Evolutionary conservation across 2,888 invertebrate species (phyloP).

Genomic region (Dasypogon diadema): DNA sequence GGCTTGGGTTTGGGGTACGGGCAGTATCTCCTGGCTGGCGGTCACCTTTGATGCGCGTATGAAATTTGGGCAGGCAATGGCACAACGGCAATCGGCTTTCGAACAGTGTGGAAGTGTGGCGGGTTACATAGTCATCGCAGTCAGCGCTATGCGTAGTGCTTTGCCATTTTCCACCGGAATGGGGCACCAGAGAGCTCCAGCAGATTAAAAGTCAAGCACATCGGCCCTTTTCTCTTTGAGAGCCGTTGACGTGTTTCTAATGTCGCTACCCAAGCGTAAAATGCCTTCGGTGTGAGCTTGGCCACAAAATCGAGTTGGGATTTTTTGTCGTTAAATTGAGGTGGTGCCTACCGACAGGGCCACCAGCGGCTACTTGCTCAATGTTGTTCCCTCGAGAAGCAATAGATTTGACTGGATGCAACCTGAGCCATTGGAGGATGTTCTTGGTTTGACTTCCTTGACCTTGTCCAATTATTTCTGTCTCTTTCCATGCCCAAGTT

Average conservation of each 20-base stretch:
- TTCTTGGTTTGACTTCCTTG: neutral
- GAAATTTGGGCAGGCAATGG: neutral
- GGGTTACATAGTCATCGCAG: neutral
- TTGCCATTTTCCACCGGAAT: neutral
- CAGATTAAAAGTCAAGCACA: conserved; percentile 19
- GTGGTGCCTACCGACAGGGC: too few relatives aligned
- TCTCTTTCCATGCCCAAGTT: neutral
- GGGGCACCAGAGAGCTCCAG: neutral
- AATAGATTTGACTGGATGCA: too few relatives aligned
- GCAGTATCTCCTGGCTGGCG: neutral
- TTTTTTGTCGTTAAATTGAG: neutral
- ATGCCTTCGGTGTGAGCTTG: conserved; percentile 36
- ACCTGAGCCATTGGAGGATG: neutral
- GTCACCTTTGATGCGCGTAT: conserved; percentile 11
- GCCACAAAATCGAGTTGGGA: neutral
- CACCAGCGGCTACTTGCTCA: too few relatives aligned
- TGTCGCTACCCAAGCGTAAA: conserved; percentile 33
- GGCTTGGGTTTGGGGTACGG: neutral
- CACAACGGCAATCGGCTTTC: neutral
- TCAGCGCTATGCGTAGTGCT: neutral
- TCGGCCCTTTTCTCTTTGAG: conserved; percentile 46
- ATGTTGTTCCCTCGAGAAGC: too few relatives aligned
- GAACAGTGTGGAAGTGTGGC: neutral
- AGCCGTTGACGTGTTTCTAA: conserved; percentile 49
- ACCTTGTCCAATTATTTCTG: conserved; percentile 11